Conservation (phyloP, 2,888 invertebrate genomes). For the Rugalucina vietnamica region DNA sequence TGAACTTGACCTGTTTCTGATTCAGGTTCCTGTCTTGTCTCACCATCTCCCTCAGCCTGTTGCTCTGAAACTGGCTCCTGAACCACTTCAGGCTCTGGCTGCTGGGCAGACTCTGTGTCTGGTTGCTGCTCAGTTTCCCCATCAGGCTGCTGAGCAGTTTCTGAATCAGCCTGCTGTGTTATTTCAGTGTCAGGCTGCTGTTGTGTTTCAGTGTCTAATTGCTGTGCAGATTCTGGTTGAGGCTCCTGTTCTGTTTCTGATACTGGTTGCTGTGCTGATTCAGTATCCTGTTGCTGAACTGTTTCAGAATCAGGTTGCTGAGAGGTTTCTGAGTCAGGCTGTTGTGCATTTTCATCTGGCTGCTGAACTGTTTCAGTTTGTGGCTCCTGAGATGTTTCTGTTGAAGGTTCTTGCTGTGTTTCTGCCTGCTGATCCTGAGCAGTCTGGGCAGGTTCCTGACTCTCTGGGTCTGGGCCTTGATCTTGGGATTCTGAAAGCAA, state of each 20-base stretch:
- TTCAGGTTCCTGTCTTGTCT: not conserved
- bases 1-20: not conserved
- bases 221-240: not conserved
- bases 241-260: not conserved
- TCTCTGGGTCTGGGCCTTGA: not conserved
- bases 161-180: not conserved
- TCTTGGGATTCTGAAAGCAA: not conserved
- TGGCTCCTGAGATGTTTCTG: not conserved
- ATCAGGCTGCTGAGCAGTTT: not conserved
- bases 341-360: not conserved
- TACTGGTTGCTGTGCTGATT: not conserved
- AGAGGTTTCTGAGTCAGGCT: not conserved
- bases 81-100: slow-evolving; percentile 7
- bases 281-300: not conserved
- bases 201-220: not conserved
- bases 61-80: slow-evolving; percentile 2
- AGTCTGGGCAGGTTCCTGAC: not conserved
- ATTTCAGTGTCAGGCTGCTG: not conserved
- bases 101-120: slow-evolving; percentile 1
- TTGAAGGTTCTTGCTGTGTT: not conserved
- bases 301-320: not conserved
- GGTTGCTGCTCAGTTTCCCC: slow-evolving; percentile 11
- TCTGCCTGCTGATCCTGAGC: not conserved
- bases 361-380: slow-evolving; percentile 2
- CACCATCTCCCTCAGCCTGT: slow-evolving; percentile 7